Evolutionary conservation across 2,888 invertebrate species (phyloP).

Genomic region (Phortica magna): DNA sequence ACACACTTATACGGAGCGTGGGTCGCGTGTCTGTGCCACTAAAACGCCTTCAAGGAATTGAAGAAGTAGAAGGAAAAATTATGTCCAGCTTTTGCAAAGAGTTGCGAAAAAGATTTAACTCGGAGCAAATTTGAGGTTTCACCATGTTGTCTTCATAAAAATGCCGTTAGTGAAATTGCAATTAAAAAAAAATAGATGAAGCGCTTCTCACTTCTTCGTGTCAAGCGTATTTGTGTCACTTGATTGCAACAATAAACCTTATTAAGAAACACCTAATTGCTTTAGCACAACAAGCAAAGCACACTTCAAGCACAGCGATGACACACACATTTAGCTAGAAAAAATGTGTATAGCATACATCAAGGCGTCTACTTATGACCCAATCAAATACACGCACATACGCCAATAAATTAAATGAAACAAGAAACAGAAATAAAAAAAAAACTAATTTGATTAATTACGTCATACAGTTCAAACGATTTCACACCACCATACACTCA

Average conservation of each 20-base stretch:
- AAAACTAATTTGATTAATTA: conserved; percentile 69
- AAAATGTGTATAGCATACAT: conserved; percentile 5
- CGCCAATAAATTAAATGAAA: conserved; percentile 6
- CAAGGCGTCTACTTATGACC: conserved; percentile 9
- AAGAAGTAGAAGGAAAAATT: too few relatives aligned
- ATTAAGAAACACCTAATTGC: conserved; percentile 16
- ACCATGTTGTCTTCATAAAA: too few relatives aligned
- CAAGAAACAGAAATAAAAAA: conserved; percentile 12
- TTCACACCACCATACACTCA: conserved; percentile 56
- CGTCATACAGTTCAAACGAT: conserved; percentile 69
- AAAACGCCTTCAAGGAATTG: conserved; percentile 10
- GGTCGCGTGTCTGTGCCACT: neutral
- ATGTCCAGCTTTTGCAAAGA: neutral
- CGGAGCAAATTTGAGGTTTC: neutral
- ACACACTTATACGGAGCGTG: neutral
- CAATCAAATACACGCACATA: conserved; percentile 22
- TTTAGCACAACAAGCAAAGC: neutral
- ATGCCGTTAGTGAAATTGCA: too few relatives aligned
- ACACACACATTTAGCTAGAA: conserved; percentile 5
- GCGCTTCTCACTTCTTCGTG: neutral
- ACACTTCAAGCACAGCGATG: too few relatives aligned
- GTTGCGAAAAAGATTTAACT: neutral
- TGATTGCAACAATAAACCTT: conserved; percentile 28
- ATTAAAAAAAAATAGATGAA: too few relatives aligned
- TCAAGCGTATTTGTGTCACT: neutral